Percentiles rank a stretch among this genome's conserved stretches.
These are phyloP conservation scores for Drosophila vallismaia DNA, from an alignment of 2,888 invertebrate genomes.

Conservation along the genomic window DNA sequence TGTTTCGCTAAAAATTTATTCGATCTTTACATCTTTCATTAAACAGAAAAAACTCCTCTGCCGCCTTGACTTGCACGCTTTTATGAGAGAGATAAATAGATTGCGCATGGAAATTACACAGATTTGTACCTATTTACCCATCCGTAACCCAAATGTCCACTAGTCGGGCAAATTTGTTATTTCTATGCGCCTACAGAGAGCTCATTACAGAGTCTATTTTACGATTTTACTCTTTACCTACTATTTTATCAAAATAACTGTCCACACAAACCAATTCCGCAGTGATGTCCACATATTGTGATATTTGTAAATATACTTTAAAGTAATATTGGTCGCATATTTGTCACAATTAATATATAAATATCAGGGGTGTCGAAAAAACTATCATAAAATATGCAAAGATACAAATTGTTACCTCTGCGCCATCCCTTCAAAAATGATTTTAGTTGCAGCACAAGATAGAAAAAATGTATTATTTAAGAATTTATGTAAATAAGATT, in stretches of 20 bases:
- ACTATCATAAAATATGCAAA: not conserved
- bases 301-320: slow-evolving; percentile 66
- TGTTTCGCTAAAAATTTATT: not conserved
- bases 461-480: slow-evolving; percentile 28
- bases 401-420: not conserved
- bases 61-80: slow-evolving; percentile 55
- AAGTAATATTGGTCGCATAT: slow-evolving; percentile 41
- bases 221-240: slow-evolving; percentile 17
- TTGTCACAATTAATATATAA: slow-evolving; percentile 63
- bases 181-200: slow-evolving; percentile 71
- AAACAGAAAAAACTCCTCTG: slow-evolving; percentile 44
- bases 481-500: slow-evolving; percentile 36
- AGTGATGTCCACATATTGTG: slow-evolving; percentile 60
- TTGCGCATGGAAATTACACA: slow-evolving; percentile 81
- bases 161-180: slow-evolving; percentile 55
- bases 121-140: slow-evolving; percentile 4
- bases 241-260: slow-evolving; percentile 8
- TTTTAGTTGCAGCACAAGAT: not conserved
- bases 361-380: not conserved
- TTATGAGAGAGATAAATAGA: slow-evolving; percentile 81
- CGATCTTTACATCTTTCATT: slow-evolving; percentile 20
- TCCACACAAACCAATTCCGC: slow-evolving; percentile 25
- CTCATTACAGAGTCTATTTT: slow-evolving; percentile 41
- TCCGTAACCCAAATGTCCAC: not conserved
- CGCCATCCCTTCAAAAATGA: not conserved